Conservation (phyloP, 2,888 invertebrate species). For the Mythimna pallens region DNA sequence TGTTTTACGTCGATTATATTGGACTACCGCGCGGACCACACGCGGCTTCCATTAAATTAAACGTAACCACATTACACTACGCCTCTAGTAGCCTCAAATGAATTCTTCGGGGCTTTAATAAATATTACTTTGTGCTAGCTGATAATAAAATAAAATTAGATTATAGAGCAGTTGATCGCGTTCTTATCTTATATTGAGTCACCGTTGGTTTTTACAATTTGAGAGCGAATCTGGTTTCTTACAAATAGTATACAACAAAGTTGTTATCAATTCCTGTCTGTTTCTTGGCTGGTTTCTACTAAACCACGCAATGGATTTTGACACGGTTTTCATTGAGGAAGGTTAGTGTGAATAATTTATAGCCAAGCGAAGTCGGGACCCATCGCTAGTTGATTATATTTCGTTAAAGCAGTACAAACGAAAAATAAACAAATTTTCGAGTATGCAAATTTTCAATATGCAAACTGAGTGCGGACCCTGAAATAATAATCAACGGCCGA, state of each 20-base stretch:
- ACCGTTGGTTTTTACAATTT: slow-evolving; percentile 12
- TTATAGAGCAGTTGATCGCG: slow-evolving; percentile 69
- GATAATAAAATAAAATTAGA: slow-evolving; percentile 74
- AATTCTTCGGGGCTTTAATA: slow-evolving; percentile 79
- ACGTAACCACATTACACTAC: slow-evolving; percentile 84
- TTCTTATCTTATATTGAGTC: slow-evolving; percentile 63
- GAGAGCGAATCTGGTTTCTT: background rate
- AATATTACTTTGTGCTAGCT: slow-evolving; percentile 77
- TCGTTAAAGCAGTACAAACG: slow-evolving; percentile 2
- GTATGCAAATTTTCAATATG: slow-evolving; percentile 40
- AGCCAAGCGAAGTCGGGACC: no score
- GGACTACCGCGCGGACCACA: slow-evolving; percentile 85
- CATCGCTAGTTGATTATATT: background rate
- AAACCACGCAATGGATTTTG: no score
- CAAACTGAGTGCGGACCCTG: slow-evolving; percentile 37
- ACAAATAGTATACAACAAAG: no score
- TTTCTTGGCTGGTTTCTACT: no score
- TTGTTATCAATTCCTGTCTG: no score
- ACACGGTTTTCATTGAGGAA: no score
- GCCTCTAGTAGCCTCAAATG: slow-evolving; percentile 79
- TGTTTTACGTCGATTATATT: slow-evolving; percentile 79
- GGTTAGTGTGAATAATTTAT: background rate
- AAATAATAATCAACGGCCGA: slow-evolving; percentile 58
- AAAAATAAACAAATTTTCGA: slow-evolving; percentile 23
- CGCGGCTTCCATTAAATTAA: slow-evolving; percentile 86